Conservation (phyloP, 2,888 invertebrate genomes). For the Microplitis deprimator region DNA sequence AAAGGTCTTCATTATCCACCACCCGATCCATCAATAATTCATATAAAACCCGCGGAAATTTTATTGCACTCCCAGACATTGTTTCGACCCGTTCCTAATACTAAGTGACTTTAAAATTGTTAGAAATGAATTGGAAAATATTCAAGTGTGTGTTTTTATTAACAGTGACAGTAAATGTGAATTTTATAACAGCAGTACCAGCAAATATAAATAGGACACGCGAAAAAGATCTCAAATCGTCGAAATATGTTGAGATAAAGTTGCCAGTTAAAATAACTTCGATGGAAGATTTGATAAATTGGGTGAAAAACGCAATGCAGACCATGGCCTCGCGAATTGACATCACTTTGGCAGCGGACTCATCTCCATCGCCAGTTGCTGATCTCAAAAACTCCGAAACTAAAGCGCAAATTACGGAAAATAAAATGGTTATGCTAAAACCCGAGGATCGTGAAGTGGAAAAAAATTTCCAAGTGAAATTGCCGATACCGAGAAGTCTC, state of each 20-base stretch:
- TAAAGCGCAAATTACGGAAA: constrained; percentile 1
- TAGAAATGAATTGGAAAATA: background rate
- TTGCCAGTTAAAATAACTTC: constrained; percentile 59
- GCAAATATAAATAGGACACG: background rate
- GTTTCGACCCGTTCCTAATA: background rate
- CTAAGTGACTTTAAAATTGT: background rate
- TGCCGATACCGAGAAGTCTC: constrained; percentile 8
- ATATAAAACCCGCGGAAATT: constrained; percentile 32
- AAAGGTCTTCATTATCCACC: constrained; percentile 49
- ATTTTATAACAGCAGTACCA: constrained; percentile 22
- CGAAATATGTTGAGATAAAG: constrained; percentile 60
- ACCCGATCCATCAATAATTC: background rate
- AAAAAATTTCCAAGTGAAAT: background rate
- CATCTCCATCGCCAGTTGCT: constrained; percentile 4
- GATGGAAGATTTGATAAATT: constrained; percentile 62
- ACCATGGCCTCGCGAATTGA: constrained; percentile 67
- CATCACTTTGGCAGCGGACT: constrained; percentile 56
- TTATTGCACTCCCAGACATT: constrained; percentile 15
- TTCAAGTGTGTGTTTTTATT: constrained; percentile 16
- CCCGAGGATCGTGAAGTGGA: background rate
- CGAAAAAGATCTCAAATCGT: constrained; percentile 7
- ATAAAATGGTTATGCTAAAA: background rate
- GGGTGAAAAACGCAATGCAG: constrained; percentile 65
- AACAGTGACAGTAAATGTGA: constrained; percentile 30
- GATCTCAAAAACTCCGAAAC: background rate